phyloP scores from a whole-genome alignment of 30 jellyfish, hydroid and myxozoan genomes.

The Cassiopea andromeda region DNA sequence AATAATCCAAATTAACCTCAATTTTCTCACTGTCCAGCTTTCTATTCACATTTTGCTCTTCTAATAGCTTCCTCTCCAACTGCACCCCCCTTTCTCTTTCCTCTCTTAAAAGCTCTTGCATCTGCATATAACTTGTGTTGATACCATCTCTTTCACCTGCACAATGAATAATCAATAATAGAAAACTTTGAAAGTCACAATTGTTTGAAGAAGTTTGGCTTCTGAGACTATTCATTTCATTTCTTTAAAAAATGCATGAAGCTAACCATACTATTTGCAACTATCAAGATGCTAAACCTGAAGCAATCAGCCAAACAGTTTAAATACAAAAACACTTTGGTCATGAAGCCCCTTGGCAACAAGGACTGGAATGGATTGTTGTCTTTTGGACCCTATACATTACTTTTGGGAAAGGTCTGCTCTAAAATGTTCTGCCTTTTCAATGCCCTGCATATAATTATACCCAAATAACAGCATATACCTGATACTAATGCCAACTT shows the following conservation, averaged over 20 bases:
- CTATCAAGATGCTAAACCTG: no score
- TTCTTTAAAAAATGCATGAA: no score
- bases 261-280: no score
- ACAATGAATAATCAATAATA: not conserved
- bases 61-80: slow-evolving; percentile 12
- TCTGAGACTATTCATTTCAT: no score
- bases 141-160: slow-evolving; percentile 87
- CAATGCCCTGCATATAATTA: not conserved
- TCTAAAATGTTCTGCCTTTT: no score
- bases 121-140: slow-evolving; percentile 58
- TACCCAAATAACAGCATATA: not conserved
- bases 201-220: not conserved
- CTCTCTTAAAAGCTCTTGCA: slow-evolving; percentile 56
- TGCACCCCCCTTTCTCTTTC: slow-evolving; percentile 11
- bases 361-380: no score
- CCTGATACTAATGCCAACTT: slow-evolving; percentile 70
- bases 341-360: no score
- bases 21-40: slow-evolving; percentile 24
- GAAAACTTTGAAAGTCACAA: not conserved
- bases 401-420: no score
- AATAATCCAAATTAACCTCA: slow-evolving; percentile 22
- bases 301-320: no score
- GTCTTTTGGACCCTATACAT: no score
- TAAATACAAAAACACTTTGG: no score
- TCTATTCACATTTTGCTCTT: slow-evolving; percentile 45